A percentile compares a stretch with the other conserved stretches of the same genome.
Evolutionary conservation across 1,140 invertebrate species (phyloP).

Genomic region (Melitaea cinxia): DNA sequence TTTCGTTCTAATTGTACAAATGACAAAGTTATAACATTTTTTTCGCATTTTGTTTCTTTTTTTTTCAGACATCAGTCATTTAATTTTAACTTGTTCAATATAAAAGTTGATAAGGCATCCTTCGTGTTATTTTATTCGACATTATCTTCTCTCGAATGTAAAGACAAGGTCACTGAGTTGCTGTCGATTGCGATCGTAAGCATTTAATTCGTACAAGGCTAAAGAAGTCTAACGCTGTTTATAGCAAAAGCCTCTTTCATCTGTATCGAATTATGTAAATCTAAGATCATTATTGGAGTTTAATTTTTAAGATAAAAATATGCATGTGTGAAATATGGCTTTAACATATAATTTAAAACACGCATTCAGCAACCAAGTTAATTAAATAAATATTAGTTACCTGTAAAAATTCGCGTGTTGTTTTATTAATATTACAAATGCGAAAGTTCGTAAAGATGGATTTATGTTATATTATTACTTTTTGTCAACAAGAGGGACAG

Average conservation of each 20-base stretch:
- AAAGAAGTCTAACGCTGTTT: slow-evolving; percentile 33
- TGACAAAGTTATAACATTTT: too few relatives aligned
- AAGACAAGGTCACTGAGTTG: slow-evolving; percentile 46
- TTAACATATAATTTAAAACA: not conserved
- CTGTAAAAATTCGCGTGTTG: too few relatives aligned
- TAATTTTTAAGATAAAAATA: not conserved
- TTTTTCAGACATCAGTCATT: too few relatives aligned
- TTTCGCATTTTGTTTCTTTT: too few relatives aligned
- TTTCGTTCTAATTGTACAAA: too few relatives aligned
- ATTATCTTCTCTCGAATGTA: slow-evolving; percentile 46
- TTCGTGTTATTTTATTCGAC: slow-evolving; percentile 40
- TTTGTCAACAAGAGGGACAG: too few relatives aligned
- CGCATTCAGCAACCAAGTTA: not conserved
- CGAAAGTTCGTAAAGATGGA: too few relatives aligned
- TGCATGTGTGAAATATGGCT: not conserved
- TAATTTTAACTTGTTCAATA: not conserved
- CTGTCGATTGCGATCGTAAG: slow-evolving; percentile 48
- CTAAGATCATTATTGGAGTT: not conserved
- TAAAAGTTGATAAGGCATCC: slow-evolving; percentile 11
- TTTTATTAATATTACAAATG: too few relatives aligned
- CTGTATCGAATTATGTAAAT: slow-evolving; percentile 27
- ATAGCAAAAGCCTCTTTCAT: slow-evolving; percentile 40
- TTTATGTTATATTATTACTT: too few relatives aligned
- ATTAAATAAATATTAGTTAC: not conserved
- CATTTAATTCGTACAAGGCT: slow-evolving; percentile 49